These are phyloP conservation scores for Tragelaphus imberbis DNA, from an alignment of 2,113 vertebrate species.

Conservation along the genomic window DNA sequence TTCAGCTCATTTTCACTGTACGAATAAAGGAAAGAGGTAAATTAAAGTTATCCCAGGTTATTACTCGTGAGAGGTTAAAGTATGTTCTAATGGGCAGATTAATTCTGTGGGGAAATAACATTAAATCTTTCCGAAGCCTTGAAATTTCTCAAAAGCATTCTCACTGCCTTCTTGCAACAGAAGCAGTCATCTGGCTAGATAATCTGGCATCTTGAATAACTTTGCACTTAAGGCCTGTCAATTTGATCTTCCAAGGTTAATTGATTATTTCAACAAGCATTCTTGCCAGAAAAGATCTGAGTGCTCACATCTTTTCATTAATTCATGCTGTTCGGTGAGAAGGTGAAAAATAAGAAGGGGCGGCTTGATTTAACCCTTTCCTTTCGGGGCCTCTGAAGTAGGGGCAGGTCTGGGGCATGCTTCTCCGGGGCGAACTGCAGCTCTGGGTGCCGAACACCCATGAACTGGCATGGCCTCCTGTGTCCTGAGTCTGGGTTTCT, in stretches of 20 bases:
- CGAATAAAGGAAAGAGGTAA: constrained; percentile 66
- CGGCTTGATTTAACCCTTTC: constrained; percentile 63
- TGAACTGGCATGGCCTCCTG: accelerated
- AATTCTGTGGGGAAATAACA: constrained; percentile 77
- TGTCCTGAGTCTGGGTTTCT: accelerated
- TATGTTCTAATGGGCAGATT: constrained; percentile 73
- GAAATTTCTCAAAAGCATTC: constrained; percentile 76
- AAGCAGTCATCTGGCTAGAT: constrained; percentile 75
- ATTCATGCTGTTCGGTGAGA: constrained; percentile 76
- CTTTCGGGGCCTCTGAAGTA: background rate
- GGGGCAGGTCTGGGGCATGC: background rate
- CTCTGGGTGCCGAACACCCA: background rate
- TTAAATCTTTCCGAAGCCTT: constrained; percentile 75
- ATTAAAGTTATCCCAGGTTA: constrained; percentile 71
- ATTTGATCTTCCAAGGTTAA: constrained; percentile 84
- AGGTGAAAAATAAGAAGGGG: constrained; percentile 51
- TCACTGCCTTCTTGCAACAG: constrained; percentile 74
- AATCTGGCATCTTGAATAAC: constrained; percentile 81
- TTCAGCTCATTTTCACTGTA: constrained; percentile 64
- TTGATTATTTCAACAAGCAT: constrained; percentile 83
- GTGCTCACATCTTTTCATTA: constrained; percentile 77
- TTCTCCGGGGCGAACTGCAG: accelerated
- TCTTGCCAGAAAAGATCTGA: constrained; percentile 79
- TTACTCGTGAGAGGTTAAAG: constrained; percentile 76
- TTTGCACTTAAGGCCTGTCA: constrained; percentile 77